Evolutionary conservation across 2,888 invertebrate species (phyloP).

Genomic region (Hirtodrosophila trivittata): DNA sequence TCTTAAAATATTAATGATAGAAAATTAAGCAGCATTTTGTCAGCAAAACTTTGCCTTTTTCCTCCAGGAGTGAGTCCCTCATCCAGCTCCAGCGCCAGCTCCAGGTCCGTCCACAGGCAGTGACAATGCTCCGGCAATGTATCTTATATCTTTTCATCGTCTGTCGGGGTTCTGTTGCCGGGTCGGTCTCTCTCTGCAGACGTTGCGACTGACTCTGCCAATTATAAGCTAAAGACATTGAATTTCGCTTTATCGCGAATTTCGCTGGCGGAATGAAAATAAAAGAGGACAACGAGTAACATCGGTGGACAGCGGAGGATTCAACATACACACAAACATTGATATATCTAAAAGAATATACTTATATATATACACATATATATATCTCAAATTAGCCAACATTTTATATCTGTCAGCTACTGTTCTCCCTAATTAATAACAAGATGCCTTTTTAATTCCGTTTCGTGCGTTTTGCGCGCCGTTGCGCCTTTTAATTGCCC

Average conservation of each 20-base stretch:
- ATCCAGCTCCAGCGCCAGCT: no score
- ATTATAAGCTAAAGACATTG: slow-evolving; percentile 78
- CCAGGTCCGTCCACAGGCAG: no score
- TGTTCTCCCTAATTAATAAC: slow-evolving; percentile 83
- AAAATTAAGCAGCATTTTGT: slow-evolving; percentile 69
- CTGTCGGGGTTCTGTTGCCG: slow-evolving; percentile 23
- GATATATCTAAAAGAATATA: slow-evolving; percentile 33
- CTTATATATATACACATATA: slow-evolving; percentile 54
- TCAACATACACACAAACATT: slow-evolving; percentile 6
- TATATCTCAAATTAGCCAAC: slow-evolving; percentile 82
- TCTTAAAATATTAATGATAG: slow-evolving; percentile 76
- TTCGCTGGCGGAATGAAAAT: slow-evolving; percentile 56
- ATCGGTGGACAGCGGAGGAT: slow-evolving; percentile 23
- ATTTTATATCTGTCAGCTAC: slow-evolving; percentile 83
- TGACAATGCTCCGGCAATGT: slow-evolving; percentile 48
- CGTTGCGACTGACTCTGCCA: slow-evolving; percentile 63
- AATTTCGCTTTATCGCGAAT: slow-evolving; percentile 77
- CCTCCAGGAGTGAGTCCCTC: slow-evolving; percentile 10
- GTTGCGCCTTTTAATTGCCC: slow-evolving; percentile 78
- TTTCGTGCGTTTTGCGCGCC: slow-evolving; percentile 76
- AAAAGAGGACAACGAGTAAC: slow-evolving; percentile 48
- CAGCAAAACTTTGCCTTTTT: slow-evolving; percentile 42
- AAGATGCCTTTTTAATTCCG: slow-evolving; percentile 81
- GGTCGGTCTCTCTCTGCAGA: slow-evolving; percentile 2
- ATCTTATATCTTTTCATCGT: slow-evolving; percentile 62